Evolutionary conservation across 1,140 invertebrate species (phyloP), one percentile per base, ranked within the genome.

Genomic region (Pristionchus pacificus): DNA sequence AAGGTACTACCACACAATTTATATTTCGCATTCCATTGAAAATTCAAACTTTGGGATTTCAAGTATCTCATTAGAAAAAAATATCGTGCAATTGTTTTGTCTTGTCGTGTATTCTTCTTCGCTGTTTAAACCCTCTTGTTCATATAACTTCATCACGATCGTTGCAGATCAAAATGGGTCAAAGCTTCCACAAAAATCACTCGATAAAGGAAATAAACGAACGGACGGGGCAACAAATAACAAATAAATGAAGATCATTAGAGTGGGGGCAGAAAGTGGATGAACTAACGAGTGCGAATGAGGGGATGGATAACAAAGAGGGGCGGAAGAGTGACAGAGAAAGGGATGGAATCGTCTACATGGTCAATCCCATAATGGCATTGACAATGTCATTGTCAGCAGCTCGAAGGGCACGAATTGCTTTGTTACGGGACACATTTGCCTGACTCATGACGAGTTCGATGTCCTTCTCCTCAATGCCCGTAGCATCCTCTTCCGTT

Each of bases 91-190:
- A n/a, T n/a, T n/a, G n/a, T n/a, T n/a, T n/a, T n/a, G n/a, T n/a
- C 99, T 99, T 86, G 96, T 98, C 28, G 98, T 99, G 80, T 97
- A 95, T 85, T 96, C 95, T 79, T 95, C 97, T 64, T 96, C 98
- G 86, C 96, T 99, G 6, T 96, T 95, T 86, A 98, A 98, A 86
- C 96, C 95, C 84, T 96, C 95, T n/a, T 94, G 94, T 70, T 97
- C 94, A 32, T 96, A 98, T 86, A 98, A 95, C 14, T 99, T 98
- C 86, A 97, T 99, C 84, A 92, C 99, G 19, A 98, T 99, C 87
- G 97, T 97, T 61, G 97, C 99, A 87, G 95, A 97, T 27, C 99
- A 99, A 89, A 98, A 99, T 84, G 97, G 99, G 88, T n/a, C n/a
- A n/a, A 97, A 99, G 89, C 88, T 99, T 74, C 95, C 92, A 77